These are phyloP conservation scores for Notodonta ziczac DNA, from an alignment of 2,888 invertebrate species.

Conservation along the genomic window DNA sequence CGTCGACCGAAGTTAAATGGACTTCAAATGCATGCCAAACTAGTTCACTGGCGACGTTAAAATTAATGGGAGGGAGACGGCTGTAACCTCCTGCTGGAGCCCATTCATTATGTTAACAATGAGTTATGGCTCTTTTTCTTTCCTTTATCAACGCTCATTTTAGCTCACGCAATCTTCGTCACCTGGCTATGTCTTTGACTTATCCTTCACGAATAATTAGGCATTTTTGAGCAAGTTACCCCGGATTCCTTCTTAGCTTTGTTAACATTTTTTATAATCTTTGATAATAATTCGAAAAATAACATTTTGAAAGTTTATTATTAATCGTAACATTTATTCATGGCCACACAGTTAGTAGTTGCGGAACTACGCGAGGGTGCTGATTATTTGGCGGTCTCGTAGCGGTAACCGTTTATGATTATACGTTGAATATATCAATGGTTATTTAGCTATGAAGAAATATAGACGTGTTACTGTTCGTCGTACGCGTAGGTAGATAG, in stretches of 20 bases:
- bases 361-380: neutral
- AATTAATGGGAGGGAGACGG: too few relatives aligned
- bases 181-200: neutral
- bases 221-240: neutral
- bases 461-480: neutral
- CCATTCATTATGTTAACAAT: too few relatives aligned
- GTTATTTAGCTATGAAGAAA: neutral
- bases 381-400: neutral
- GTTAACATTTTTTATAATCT: neutral
- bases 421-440: too few relatives aligned
- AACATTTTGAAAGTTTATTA: too few relatives aligned
- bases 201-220: neutral
- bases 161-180: neutral
- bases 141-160: too few relatives aligned
- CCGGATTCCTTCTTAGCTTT: neutral
- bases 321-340: too few relatives aligned
- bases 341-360: neutral
- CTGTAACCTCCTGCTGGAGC: too few relatives aligned
- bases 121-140: too few relatives aligned
- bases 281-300: neutral
- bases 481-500: neutral
- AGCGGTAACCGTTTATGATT: neutral
- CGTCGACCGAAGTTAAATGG: constrained; percentile 9
- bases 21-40: neutral
- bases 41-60: neutral